These are phyloP conservation scores for Blastomussa wellsi DNA, from an alignment of 92 coral and sea anemone genomes.

Conservation along the genomic window DNA sequence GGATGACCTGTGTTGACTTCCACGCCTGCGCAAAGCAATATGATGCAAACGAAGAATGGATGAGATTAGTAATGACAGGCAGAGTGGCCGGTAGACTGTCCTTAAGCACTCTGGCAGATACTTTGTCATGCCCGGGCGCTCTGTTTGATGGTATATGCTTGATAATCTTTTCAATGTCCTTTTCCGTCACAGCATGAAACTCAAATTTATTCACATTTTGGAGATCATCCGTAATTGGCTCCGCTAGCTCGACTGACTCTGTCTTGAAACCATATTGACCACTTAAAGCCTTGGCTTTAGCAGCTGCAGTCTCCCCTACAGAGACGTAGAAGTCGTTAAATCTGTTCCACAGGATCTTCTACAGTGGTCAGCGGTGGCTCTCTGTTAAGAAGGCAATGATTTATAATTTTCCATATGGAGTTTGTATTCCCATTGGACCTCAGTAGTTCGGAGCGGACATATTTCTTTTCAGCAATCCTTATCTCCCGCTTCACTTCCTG, in stretches of 20 bases:
- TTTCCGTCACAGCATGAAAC: constrained; percentile 28
- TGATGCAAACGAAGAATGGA: constrained; percentile 50
- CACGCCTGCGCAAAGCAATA: constrained; percentile 43
- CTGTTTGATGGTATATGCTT: constrained; percentile 42
- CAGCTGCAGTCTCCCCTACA: too few relatives aligned
- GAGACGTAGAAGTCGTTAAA: too few relatives aligned
- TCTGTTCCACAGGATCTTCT: too few relatives aligned
- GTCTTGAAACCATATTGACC: constrained; percentile 19
- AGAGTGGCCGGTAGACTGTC: constrained; percentile 38
- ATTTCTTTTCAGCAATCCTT: constrained; percentile 37
- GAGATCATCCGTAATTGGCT: background rate
- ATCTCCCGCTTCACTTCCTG: constrained; percentile 50
- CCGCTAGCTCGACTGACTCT: background rate
- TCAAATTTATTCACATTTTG: constrained; percentile 1
- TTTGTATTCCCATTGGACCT: constrained; percentile 37
- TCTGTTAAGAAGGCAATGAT: too few relatives aligned
- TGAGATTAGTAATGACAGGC: constrained; percentile 50
- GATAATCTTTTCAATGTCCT: constrained; percentile 28
- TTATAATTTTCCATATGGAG: background rate
- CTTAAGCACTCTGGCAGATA: constrained; percentile 41
- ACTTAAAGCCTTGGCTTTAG: background rate
- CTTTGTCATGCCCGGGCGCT: constrained; percentile 45
- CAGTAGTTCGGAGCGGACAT: constrained; percentile 13
- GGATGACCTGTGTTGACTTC: constrained; percentile 56
- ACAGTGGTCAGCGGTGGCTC: too few relatives aligned